A percentile compares a stretch with the other conserved stretches of the same genome.
Conservation (phyloP, 2,113 vertebrate genomes). For the Seriola aureovittata region DNA sequence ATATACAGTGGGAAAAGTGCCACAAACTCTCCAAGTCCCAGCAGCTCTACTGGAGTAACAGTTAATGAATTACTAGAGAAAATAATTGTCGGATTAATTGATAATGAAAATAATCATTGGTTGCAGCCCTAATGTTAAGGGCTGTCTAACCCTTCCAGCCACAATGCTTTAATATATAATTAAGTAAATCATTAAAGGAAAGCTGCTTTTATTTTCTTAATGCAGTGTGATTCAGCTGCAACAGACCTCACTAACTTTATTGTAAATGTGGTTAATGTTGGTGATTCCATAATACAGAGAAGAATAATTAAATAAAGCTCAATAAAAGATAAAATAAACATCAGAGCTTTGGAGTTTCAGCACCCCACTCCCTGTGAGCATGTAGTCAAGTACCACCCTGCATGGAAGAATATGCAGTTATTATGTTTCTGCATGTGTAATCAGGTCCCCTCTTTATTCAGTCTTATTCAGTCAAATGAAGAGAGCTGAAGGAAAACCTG, state of each 20-base stretch:
- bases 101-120: neutral
- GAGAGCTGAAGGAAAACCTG: neutral
- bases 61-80: neutral
- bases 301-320: neutral
- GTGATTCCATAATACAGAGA: neutral
- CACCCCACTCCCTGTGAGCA: neutral
- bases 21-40: no score
- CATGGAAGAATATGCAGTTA: neutral
- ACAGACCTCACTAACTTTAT: neutral
- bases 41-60: no score
- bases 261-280: neutral
- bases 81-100: neutral
- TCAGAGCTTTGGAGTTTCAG: neutral
- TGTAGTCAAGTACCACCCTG: neutral
- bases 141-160: neutral
- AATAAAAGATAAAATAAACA: neutral
- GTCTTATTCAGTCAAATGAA: neutral
- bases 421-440: neutral
- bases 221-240: neutral
- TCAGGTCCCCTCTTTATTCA: neutral
- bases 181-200: neutral
- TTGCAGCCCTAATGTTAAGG: neutral
- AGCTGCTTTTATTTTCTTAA: neutral
- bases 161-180: neutral
- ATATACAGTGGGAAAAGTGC: no score